Base-by-base conservation (phyloP, 35 echinoderm and acorn worm genomes). In the Amphiura filiformis region DNA sequence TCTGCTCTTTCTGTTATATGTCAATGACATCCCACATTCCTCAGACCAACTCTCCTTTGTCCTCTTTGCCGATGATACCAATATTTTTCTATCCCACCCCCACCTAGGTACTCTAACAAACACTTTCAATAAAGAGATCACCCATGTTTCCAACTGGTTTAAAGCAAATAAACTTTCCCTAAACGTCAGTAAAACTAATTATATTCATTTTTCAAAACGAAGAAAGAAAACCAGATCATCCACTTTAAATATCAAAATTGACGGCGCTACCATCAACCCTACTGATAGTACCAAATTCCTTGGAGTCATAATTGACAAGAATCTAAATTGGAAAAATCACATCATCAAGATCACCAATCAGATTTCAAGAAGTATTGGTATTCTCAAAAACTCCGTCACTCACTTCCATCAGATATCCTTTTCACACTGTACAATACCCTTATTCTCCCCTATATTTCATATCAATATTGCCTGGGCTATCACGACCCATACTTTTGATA, bases 1-100 rank as follows among this genome's bases (percentile, higher is more conserved):
- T 77, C 64, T 86, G 11, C 84, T 86, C 34, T 86, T 86, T 32
- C 15, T 86, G 13, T 30, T 86, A 23, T 86, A 38, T 76, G 20
- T 86, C 32, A 86, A 86, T 76, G 84, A 86, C 35, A 80, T 80
- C 34, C 38, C 38, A 4, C 3, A 36, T 39, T 13, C n/a, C 2
- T 34, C 78, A 4, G 26, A 80, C 4, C 4, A 13, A 15, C 31
- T 80, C 5, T 80, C 78, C 4, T 80, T 80, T 39, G 28, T 34
- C 38, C 34, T 80, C 5, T 80, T 80, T 36, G 78, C 78, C 15
- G 78, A 80, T 39, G 78, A 80, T 31, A 80, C 78, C 15, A 80
- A 80, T 39, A 36, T 80, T 34, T 34, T 80, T n/a, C 30, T 36
- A 4, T 80, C 78, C 34, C 28, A 80, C 31, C 28, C 30, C 35